Evolutionary conservation across 2,797 vertebrate genomes (phyloP), one percentile per base, ranked within the genome.

Genomic region (Synaphobranchus kaupii): DNA sequence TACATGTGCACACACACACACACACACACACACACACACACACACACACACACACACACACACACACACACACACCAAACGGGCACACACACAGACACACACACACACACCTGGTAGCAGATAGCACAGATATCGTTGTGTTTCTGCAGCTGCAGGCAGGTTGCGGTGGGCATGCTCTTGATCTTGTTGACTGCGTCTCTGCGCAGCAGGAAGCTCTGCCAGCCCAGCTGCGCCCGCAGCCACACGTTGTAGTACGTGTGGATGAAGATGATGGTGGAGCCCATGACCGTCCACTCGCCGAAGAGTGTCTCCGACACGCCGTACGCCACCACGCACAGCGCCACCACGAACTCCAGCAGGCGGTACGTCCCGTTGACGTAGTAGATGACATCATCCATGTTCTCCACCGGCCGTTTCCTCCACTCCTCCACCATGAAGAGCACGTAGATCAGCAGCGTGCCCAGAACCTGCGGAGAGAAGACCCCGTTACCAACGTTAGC

Each of bases 311-410:
- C 99, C 0, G 98, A 98, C 90, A 99, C 97, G 0, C 98, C 98
- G 0, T 98, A 99, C 1, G 97, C 98, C 91, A 99, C 99, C 92
- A 99, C 98, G 0, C 98, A 99, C 83, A 99, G 94, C 0, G 98
- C 98, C 0, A 99, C 98, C 5, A 99, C 94, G 90, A 99, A 99
- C 91, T 99, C 98, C 90, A 99, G 96, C 90, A 99, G 94, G 44
- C 98, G 96, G 92, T 99, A 99, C 0, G 98, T 98, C 73, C 99
- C 98, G 0, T 99, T 99, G 85, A 99, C 98, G 0, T 96, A 98
- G 91, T 99, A 99, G 91, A 99, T 99, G 9, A 99, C 97, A 84
- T 99, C 98, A n/a, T 99, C 98, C 98, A 99, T 99, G 93, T 99
- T 99, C 91, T 99, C 98, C 17, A 99, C 98, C 0, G 98, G 98